Conservation (phyloP, 1,140 invertebrate species). For the Rhyzopertha dominica region DNA sequence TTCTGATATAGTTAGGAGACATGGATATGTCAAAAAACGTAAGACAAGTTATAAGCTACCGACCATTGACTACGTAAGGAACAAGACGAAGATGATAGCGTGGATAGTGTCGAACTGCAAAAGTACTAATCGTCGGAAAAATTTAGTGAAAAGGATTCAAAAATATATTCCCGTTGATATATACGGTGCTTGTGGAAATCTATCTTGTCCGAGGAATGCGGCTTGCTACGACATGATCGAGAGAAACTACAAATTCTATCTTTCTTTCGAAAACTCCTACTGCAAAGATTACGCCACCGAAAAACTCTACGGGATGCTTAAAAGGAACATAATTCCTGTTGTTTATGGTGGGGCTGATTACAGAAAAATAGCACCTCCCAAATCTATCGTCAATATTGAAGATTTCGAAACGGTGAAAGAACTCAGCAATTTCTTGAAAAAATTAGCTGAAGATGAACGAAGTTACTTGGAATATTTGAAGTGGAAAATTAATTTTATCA, state of each 20-base stretch:
- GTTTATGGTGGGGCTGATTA: slow-evolving; percentile 54
- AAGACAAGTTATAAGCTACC: slow-evolving; percentile 10
- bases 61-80: slow-evolving; percentile 17
- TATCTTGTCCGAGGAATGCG: slow-evolving; percentile 37
- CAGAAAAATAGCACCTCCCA: slow-evolving; percentile 48
- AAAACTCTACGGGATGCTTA: slow-evolving; percentile 52
- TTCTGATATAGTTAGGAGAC: slow-evolving; percentile 15
- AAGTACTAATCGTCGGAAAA: slow-evolving; percentile 50
- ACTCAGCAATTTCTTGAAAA: slow-evolving; percentile 50
- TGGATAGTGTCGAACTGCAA: slow-evolving; percentile 62
- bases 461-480: slow-evolving; percentile 51
- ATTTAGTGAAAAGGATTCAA: slow-evolving; percentile 51
- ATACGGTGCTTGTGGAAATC: slow-evolving; percentile 58
- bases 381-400: slow-evolving; percentile 59
- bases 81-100: slow-evolving; percentile 48
- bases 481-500: slow-evolving; percentile 48
- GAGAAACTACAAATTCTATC: slow-evolving; percentile 58
- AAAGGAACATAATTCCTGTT: slow-evolving; percentile 49
- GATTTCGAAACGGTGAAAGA: slow-evolving; percentile 49
- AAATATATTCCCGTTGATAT: slow-evolving; percentile 58
- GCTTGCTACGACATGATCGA: slow-evolving; percentile 48
- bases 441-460: slow-evolving; percentile 44
- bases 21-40: slow-evolving; percentile 12
- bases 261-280: slow-evolving; percentile 63
- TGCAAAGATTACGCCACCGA: slow-evolving; percentile 60